Evolutionary conservation across 2,797 vertebrate genomes (phyloP).

Genomic region (Spheniscus humboldti): DNA sequence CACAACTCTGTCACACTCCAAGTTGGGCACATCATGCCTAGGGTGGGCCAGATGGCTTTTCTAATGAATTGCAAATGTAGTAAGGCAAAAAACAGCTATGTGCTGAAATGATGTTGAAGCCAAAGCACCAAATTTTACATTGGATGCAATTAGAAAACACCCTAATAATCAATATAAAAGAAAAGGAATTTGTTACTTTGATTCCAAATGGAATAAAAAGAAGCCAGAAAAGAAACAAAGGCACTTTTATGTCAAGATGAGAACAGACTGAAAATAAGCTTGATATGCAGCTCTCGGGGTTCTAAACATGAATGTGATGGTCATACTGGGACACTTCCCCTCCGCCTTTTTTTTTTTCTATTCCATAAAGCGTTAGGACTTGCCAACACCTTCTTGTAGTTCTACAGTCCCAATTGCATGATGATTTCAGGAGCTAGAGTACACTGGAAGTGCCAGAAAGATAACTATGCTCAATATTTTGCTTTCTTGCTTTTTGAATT

Average conservation of each 20-base stretch:
- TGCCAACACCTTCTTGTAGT: background rate
- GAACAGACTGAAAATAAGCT: background rate
- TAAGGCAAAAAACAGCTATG: background rate
- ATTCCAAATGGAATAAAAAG: background rate
- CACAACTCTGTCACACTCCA: background rate
- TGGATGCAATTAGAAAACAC: background rate
- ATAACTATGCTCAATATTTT: background rate
- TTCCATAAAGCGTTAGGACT: background rate
- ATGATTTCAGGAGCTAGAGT: background rate
- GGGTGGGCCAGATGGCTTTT: background rate
- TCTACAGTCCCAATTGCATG: background rate
- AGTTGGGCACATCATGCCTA: background rate
- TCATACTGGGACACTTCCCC: background rate
- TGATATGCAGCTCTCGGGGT: accelerated
- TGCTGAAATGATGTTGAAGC: background rate
- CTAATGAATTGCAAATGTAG: background rate
- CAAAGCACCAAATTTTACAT: background rate
- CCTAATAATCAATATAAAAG: background rate
- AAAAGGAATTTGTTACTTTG: background rate
- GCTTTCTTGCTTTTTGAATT: background rate
- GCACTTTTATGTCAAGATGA: background rate
- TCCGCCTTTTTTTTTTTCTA: accelerated
- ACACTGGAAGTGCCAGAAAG: background rate
- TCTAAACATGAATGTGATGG: background rate
- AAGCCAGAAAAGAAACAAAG: background rate